A percentile compares a stretch with the other conserved stretches of the same genome.
These are phyloP conservation scores for Sebastes matsubarae DNA, from an alignment of 2,797 vertebrate genomes.

Conservation along the genomic window DNA sequence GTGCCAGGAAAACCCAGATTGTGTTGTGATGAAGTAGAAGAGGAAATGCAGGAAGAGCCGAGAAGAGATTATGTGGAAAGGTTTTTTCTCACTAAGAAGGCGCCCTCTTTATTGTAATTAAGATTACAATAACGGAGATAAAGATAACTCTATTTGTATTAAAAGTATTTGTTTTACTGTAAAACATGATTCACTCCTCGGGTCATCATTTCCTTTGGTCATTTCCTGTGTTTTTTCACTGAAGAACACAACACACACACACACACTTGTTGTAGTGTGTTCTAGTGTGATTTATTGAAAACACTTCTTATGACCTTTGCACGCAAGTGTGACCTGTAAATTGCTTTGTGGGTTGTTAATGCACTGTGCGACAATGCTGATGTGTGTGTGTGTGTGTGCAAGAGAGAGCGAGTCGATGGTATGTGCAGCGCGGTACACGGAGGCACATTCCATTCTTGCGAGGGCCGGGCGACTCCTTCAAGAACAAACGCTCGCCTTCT, in stretches of 20 bases:
- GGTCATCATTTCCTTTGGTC: neutral
- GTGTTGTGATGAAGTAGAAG: constrained; percentile 50
- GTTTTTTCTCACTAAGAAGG: constrained; percentile 6
- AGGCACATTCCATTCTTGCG: constrained; percentile 49
- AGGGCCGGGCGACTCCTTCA: constrained; percentile 11
- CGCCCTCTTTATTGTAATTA: neutral
- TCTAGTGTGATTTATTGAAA: neutral
- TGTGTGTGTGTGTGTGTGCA: neutral
- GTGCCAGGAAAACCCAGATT: constrained; percentile 67
- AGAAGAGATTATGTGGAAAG: constrained; percentile 32
- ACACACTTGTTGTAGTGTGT: neutral
- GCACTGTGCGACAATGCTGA: neutral
- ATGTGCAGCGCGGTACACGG: neutral
- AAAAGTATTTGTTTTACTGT: neutral
- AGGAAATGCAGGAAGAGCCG: constrained; percentile 49
- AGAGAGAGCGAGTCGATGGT: neutral
- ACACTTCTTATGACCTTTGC: neutral
- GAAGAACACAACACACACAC: neutral
- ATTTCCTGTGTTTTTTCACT: neutral
- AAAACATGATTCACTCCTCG: neutral
- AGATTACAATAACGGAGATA: neutral
- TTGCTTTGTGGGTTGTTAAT: neutral
- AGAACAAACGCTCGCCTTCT: constrained; percentile 28
- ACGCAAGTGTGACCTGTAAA: neutral
- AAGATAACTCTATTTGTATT: neutral